Conservation (phyloP, 2,888 invertebrate species). For the Galeruca laticollis region DNA sequence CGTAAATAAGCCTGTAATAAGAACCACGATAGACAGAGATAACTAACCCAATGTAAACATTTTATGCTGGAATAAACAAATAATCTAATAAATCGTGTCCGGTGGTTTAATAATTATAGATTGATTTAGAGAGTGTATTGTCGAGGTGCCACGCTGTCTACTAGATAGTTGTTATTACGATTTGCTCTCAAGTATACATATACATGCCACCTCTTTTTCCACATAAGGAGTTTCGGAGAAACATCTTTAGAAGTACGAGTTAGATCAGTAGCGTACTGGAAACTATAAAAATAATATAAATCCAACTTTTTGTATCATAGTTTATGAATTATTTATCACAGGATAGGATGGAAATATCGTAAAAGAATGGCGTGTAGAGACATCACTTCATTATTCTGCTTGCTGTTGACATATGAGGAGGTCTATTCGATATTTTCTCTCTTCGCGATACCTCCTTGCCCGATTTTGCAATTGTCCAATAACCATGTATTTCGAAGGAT, state of each 20-base stretch:
- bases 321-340: not conserved
- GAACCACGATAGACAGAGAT: constrained; percentile 46
- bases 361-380: too few relatives aligned
- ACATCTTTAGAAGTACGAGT: constrained; percentile 20
- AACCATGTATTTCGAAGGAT: too few relatives aligned
- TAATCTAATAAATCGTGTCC: constrained; percentile 60
- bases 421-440: too few relatives aligned
- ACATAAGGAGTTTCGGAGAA: constrained; percentile 57
- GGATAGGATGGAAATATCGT: too few relatives aligned
- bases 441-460: too few relatives aligned
- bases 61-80: constrained; percentile 57
- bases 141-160: constrained; percentile 64
- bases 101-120: constrained; percentile 60
- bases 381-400: too few relatives aligned
- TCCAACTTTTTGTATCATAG: not conserved
- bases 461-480: too few relatives aligned
- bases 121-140: constrained; percentile 64
- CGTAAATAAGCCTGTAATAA: constrained; percentile 51
- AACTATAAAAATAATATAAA: not conserved
- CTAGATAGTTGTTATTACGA: constrained; percentile 13
- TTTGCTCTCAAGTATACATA: constrained; percentile 9
- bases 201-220: constrained; percentile 51
- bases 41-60: constrained; percentile 51
- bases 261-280: constrained; percentile 13
- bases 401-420: too few relatives aligned